Conservation (phyloP, 2,113 vertebrate species). For the Rhea pennata region DNA sequence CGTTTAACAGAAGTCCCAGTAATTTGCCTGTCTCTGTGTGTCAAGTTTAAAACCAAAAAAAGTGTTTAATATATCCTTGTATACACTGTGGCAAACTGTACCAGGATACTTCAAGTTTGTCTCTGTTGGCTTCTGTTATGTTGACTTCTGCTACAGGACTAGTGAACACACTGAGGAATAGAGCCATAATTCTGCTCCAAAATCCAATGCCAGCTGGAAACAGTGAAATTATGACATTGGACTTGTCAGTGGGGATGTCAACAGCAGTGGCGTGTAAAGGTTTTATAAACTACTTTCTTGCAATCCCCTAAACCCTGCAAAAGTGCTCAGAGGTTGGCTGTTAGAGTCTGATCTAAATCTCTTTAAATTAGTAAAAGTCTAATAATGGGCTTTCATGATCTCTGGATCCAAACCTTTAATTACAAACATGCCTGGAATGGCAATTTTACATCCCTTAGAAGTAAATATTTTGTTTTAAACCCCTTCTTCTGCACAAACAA, state of each 20-base stretch:
- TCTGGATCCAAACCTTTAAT: slow-evolving; percentile 4
- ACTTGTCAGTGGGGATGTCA: slow-evolving; percentile 63
- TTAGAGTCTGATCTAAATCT: background rate
- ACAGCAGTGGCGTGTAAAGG: slow-evolving; percentile 43
- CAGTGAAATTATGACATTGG: slow-evolving; percentile 65
- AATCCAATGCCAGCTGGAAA: slow-evolving; percentile 64
- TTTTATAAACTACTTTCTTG: slow-evolving; percentile 40
- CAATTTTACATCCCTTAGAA: background rate
- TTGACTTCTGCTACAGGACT: slow-evolving; percentile 59
- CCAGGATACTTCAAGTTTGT: slow-evolving; percentile 31
- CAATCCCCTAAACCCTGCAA: slow-evolving; percentile 38
- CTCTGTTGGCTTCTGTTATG: slow-evolving; percentile 62
- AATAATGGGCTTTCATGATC: background rate
- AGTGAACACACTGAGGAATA: slow-evolving; percentile 63
- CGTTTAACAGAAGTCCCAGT: background rate
- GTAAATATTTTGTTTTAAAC: slow-evolving; percentile 27
- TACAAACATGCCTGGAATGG: background rate
- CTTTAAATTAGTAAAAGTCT: background rate
- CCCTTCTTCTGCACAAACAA: background rate
- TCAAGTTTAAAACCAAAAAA: slow-evolving; percentile 7
- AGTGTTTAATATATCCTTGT: background rate
- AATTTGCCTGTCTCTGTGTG: slow-evolving; percentile 18
- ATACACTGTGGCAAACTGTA: background rate
- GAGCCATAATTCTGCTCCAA: slow-evolving; percentile 70
- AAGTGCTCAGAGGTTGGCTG: background rate